These are phyloP conservation scores for Bombus polaris DNA, from an alignment of 1,140 invertebrate species.

Conservation along the genomic window DNA sequence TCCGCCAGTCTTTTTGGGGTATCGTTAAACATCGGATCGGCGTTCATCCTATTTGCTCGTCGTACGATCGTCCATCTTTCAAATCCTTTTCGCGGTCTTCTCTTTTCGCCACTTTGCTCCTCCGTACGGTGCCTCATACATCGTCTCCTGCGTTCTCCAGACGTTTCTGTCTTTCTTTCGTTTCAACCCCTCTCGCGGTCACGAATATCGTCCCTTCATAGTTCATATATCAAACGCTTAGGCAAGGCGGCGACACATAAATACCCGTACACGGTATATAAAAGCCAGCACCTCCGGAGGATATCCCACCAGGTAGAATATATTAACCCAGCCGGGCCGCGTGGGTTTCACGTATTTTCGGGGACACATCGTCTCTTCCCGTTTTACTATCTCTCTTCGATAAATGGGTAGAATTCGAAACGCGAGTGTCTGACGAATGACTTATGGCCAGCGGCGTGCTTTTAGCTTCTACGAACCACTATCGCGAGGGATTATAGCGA, in stretches of 20 bases:
- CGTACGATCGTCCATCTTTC: conserved; percentile 3
- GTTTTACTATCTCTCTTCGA: conserved; percentile 15
- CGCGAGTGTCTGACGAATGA: conserved; percentile 55
- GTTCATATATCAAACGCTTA: conserved; percentile 76
- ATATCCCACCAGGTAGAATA: conserved; percentile 71
- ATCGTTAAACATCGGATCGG: conserved; percentile 22
- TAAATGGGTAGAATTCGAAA: conserved; percentile 30
- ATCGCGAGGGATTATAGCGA: conserved; percentile 59
- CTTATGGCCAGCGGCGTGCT: conserved; percentile 69
- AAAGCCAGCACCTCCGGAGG: conserved; percentile 65
- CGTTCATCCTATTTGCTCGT: conserved; percentile 11
- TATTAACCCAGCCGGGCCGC: conserved; percentile 67
- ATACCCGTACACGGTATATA: conserved; percentile 72
- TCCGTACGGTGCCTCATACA: not conserved
- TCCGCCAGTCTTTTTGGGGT: not conserved
- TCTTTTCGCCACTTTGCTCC: conserved; percentile 42
- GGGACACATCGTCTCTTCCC: conserved; percentile 60
- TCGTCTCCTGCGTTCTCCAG: not conserved
- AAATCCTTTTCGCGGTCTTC: conserved; percentile 4
- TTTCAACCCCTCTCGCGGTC: conserved; percentile 6
- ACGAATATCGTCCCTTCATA: conserved; percentile 67
- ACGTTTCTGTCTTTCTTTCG: conserved; percentile 15
- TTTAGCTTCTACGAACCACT: conserved; percentile 50
- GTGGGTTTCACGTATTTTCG: conserved; percentile 73
- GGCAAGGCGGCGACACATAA: conserved; percentile 75